These are phyloP conservation scores for Macropodus opercularis DNA, from an alignment of 2,797 vertebrate genomes.

Conservation along the genomic window DNA sequence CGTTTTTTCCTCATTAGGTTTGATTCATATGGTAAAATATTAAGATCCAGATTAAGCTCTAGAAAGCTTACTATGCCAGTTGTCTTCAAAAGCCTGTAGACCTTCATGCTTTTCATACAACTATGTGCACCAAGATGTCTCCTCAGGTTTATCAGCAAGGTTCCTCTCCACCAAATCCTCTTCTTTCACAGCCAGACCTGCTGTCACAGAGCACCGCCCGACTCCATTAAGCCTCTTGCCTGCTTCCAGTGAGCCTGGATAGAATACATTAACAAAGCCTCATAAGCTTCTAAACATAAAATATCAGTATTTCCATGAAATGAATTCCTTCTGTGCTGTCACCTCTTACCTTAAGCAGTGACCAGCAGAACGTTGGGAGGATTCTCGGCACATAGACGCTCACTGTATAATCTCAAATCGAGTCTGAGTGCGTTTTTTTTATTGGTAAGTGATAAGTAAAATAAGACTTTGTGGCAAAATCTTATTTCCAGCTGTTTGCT, in stretches of 20 bases:
- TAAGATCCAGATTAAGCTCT: conserved; percentile 13
- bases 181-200: conserved; percentile 44
- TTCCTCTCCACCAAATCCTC: conserved; percentile 58
- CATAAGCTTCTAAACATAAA: conserved; percentile 44
- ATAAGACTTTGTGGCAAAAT: conserved; percentile 47
- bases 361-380: conserved; percentile 6
- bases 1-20: not conserved
- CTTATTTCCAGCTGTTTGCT: conserved; percentile 63
- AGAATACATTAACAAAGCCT: conserved; percentile 66
- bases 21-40: conserved; percentile 28
- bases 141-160: conserved; percentile 38
- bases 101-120: conserved; percentile 13
- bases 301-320: conserved; percentile 28
- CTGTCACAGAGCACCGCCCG: conserved; percentile 35
- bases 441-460: too few relatives aligned
- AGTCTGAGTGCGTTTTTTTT: conserved; percentile 27
- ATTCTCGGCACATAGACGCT: not conserved
- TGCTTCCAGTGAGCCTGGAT: conserved; percentile 42
- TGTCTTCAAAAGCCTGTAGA: conserved; percentile 2
- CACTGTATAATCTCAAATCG: conserved; percentile 12
- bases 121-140: conserved; percentile 26
- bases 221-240: conserved; percentile 53
- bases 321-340: conserved; percentile 20
- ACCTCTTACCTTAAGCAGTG: conserved; percentile 6
- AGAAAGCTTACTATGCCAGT: conserved; percentile 26